These are phyloP conservation scores for Pseudorectes ferrugineus DNA, from an alignment of 2,113 vertebrate species.

Conservation along the genomic window DNA sequence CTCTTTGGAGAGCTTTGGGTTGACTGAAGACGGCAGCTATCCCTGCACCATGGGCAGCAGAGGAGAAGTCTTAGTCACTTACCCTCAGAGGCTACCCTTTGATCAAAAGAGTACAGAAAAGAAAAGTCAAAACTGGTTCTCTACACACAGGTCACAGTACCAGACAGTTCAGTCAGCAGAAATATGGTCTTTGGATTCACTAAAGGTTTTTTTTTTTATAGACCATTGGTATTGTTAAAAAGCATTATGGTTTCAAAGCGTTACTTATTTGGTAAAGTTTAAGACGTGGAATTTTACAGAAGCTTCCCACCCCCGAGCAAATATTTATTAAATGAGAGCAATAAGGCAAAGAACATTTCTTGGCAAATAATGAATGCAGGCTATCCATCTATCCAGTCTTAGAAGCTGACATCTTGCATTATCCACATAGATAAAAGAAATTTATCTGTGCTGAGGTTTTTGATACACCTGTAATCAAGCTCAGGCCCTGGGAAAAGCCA, in stretches of 20 bases:
- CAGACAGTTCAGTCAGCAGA: conserved; percentile 83
- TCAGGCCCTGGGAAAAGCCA: neutral
- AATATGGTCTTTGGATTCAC: conserved; percentile 64
- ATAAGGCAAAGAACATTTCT: neutral
- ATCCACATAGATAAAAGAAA: neutral
- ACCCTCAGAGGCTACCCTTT: conserved; percentile 88
- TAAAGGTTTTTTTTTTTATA: neutral
- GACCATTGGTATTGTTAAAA: neutral
- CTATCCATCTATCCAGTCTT: neutral
- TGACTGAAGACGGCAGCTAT: conserved; percentile 84
- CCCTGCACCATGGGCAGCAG: conserved; percentile 86
- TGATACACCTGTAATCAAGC: neutral
- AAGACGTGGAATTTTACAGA: neutral
- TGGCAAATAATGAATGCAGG: neutral
- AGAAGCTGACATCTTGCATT: neutral
- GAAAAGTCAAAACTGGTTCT: conserved; percentile 86
- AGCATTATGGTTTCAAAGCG: neutral
- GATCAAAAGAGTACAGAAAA: conserved; percentile 89
- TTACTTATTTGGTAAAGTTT: neutral
- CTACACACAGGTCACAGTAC: conserved; percentile 74
- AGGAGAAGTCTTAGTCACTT: conserved; percentile 90
- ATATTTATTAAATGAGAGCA: neutral
- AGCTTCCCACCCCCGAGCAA: conserved; percentile 3
- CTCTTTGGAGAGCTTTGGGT: conserved; percentile 80
- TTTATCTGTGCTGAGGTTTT: neutral